These are phyloP conservation scores for Heliconius erato DNA, from an alignment of 2,888 invertebrate species.

Conservation along the genomic window DNA sequence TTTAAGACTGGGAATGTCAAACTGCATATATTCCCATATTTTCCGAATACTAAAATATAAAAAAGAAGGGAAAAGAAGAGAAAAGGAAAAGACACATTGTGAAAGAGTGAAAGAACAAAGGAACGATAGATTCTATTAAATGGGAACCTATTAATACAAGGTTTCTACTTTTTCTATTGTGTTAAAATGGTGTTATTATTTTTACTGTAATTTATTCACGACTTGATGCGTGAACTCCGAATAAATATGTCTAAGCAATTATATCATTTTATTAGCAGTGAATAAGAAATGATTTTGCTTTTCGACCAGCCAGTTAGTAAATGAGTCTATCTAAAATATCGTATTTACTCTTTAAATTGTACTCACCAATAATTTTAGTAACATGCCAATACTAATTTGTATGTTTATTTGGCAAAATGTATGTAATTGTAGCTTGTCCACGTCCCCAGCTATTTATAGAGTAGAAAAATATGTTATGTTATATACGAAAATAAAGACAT, in stretches of 20 bases:
- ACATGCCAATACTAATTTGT: conserved; percentile 66
- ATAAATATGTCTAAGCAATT: conserved; percentile 18
- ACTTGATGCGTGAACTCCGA: neutral
- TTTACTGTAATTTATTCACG: neutral
- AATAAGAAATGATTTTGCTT: conserved; percentile 6
- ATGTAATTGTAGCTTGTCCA: conserved; percentile 70
- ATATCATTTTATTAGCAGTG: conserved; percentile 7
- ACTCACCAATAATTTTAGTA: conserved; percentile 63
- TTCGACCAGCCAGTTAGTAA: conserved; percentile 3
- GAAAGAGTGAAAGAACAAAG: too few relatives aligned
- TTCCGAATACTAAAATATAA: too few relatives aligned
- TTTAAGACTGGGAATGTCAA: too few relatives aligned
- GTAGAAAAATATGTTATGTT: neutral
- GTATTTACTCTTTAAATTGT: conserved; percentile 76
- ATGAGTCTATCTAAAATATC: conserved; percentile 65
- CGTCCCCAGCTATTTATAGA: conserved; percentile 18
- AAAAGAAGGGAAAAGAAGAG: too few relatives aligned
- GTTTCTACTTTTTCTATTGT: neutral
- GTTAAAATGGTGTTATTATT: neutral
- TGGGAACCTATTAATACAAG: neutral
- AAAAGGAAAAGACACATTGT: too few relatives aligned
- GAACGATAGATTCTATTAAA: too few relatives aligned
- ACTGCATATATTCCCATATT: too few relatives aligned
- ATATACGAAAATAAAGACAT: too few relatives aligned
- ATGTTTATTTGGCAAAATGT: conserved; percentile 78